Conservation (phyloP, 2,113 vertebrate genomes). For the Zingel zingel region DNA sequence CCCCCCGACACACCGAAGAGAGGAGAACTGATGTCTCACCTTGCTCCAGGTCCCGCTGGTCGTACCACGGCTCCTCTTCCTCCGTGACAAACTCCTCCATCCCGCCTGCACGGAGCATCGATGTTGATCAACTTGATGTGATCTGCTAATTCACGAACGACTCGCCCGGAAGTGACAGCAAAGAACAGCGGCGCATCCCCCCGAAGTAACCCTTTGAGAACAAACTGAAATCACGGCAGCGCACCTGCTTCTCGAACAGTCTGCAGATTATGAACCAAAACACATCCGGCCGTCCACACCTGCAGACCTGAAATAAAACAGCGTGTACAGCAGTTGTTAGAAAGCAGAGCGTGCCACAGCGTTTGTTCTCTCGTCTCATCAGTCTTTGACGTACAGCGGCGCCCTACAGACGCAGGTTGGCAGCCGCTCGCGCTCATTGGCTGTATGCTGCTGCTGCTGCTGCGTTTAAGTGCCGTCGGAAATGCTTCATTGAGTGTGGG, state of each 20-base stretch:
- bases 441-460: slow-evolving; percentile 40
- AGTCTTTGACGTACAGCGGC: slow-evolving; percentile 16
- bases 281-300: neutral
- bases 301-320: neutral
- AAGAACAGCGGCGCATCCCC: slow-evolving; percentile 42
- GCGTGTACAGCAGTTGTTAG: neutral
- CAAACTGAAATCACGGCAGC: neutral
- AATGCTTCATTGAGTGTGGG: neutral
- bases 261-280: neutral
- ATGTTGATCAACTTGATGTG: slow-evolving; percentile 44
- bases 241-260: slow-evolving; percentile 40
- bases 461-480: slow-evolving; percentile 57
- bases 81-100: slow-evolving; percentile 96
- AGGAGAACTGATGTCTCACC: slow-evolving; percentile 80
- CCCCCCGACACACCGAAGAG: neutral
- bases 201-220: slow-evolving; percentile 9
- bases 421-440: slow-evolving; percentile 5
- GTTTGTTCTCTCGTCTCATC: neutral
- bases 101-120: slow-evolving; percentile 87
- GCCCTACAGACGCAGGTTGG: slow-evolving; percentile 6
- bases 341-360: rapidly evolving
- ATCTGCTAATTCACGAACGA: slow-evolving; percentile 35
- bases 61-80: slow-evolving; percentile 98
- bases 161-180: slow-evolving; percentile 74
- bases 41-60: slow-evolving; percentile 96